Conservation (phyloP, 1,140 invertebrate species). For the Lordiphosa collinella region DNA sequence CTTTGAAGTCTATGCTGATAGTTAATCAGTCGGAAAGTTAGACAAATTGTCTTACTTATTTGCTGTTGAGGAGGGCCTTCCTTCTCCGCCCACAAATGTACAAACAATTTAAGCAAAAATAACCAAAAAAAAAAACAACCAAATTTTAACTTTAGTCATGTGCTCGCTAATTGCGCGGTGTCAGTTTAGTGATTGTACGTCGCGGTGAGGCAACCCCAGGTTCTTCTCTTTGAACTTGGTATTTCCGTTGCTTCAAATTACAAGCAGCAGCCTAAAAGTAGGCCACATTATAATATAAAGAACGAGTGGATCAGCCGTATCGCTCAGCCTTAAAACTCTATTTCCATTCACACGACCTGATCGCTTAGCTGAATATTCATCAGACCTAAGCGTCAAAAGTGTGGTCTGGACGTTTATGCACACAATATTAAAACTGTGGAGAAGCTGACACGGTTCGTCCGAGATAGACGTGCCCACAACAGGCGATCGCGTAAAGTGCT, state of each 20-base stretch:
- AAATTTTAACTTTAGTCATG: conserved; percentile 37
- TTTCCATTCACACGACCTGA: too few species aligned
- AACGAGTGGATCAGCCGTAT: too few species aligned
- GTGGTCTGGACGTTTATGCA: too few species aligned
- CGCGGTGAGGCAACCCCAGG: conserved; percentile 33
- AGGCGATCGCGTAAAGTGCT: conserved; percentile 92
- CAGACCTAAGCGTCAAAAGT: too few species aligned
- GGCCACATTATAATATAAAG: neutral
- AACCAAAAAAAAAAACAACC: conserved; percentile 34
- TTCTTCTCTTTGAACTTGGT: conserved; percentile 8
- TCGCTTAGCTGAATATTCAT: too few species aligned
- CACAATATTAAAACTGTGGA: conserved; percentile 98
- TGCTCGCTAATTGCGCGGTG: conserved; percentile 57
- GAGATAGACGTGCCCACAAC: conserved; percentile 92
- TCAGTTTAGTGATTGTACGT: conserved; percentile 58
- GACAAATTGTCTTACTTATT: conserved; percentile 37
- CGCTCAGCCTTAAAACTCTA: too few species aligned
- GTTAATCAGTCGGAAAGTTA: conserved; percentile 29
- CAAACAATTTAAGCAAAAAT: conserved; percentile 38
- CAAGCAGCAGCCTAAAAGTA: neutral
- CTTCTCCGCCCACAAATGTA: conserved; percentile 22
- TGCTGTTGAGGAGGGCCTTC: conserved; percentile 27
- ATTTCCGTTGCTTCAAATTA: conserved; percentile 21
- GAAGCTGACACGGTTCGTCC: conserved; percentile 91
- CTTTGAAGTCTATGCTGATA: conserved; percentile 23